Percentiles rank a stretch among this genome's conserved stretches.
These are phyloP conservation scores for Aphis gossypii DNA, from an alignment of 1,140 invertebrate species.

Conservation along the genomic window DNA sequence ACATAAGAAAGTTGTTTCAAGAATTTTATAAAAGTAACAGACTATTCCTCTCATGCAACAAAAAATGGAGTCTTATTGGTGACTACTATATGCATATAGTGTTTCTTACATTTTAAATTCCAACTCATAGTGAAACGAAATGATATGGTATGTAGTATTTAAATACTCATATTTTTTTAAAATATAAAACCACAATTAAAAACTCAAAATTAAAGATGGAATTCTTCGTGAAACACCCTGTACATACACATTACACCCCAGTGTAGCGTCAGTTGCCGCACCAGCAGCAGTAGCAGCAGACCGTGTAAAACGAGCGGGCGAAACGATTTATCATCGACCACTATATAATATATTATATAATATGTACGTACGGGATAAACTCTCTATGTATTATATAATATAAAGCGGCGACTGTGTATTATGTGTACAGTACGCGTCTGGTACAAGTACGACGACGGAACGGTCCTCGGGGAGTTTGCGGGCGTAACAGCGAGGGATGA, in stretches of 20 bases:
- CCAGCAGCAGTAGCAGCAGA: not conserved
- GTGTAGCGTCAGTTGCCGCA: not conserved
- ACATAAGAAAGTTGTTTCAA: not conserved
- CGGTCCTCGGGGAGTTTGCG: slow-evolving; percentile 19
- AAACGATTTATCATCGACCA: slow-evolving; percentile 38
- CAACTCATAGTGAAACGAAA: not conserved
- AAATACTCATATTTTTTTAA: too few relatives aligned
- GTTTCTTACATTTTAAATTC: not conserved
- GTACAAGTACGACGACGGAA: slow-evolving; percentile 26
- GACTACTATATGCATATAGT: not conserved
- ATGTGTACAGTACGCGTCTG: not conserved
- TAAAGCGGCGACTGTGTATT: not conserved
- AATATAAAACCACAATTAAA: not conserved
- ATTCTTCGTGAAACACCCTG: not conserved
- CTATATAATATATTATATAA: not conserved
- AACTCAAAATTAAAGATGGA: not conserved
- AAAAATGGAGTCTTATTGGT: too few relatives aligned
- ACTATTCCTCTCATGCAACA: too few relatives aligned
- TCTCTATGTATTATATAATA: not conserved
- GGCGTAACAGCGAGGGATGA: not conserved
- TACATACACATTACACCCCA: not conserved
- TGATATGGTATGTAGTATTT: too few relatives aligned
- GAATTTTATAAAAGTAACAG: too few relatives aligned
- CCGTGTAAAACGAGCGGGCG: not conserved
- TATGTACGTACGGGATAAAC: not conserved